Evolutionary conservation across 2,888 invertebrate genomes (phyloP).

Genomic region (Ichneumoninae sp.): DNA sequence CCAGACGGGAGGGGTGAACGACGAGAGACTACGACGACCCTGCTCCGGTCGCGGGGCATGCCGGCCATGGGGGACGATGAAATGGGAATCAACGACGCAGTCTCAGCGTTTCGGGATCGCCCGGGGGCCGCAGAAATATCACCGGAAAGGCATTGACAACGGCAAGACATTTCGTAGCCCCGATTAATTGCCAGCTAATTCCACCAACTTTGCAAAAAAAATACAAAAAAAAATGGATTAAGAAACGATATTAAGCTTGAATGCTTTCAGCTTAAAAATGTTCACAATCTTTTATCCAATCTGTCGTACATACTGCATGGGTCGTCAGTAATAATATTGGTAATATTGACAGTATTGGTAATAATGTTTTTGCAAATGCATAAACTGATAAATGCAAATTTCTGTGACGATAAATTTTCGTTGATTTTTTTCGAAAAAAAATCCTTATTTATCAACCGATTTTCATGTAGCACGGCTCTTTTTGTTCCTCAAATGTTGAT

Average conservation of each 20-base stretch:
- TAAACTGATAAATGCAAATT: too few species aligned
- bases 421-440: too few species aligned
- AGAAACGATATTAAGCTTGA: not conserved
- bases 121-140: slow-evolving; percentile 44
- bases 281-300: too few species aligned
- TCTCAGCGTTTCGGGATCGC: slow-evolving; percentile 60
- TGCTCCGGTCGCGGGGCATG: slow-evolving; percentile 26
- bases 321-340: too few species aligned
- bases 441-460: too few species aligned
- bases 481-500: too few species aligned
- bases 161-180: not conserved
- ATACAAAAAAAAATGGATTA: too few species aligned
- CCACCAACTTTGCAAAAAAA: not conserved
- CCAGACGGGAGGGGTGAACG: slow-evolving; percentile 59
- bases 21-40: slow-evolving; percentile 54
- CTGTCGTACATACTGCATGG: too few species aligned
- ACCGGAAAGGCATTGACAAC: slow-evolving; percentile 34
- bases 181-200: slow-evolving; percentile 4
- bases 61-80: slow-evolving; percentile 56
- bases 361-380: too few species aligned
- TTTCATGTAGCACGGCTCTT: too few species aligned
- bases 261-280: not conserved
- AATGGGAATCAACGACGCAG: slow-evolving; percentile 63
- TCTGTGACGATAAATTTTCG: too few species aligned
- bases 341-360: too few species aligned